Evolutionary conservation across 2,113 vertebrate species (phyloP), one percentile per base, ranked within the genome.

Genomic region (Mesitornis unicolor): DNA sequence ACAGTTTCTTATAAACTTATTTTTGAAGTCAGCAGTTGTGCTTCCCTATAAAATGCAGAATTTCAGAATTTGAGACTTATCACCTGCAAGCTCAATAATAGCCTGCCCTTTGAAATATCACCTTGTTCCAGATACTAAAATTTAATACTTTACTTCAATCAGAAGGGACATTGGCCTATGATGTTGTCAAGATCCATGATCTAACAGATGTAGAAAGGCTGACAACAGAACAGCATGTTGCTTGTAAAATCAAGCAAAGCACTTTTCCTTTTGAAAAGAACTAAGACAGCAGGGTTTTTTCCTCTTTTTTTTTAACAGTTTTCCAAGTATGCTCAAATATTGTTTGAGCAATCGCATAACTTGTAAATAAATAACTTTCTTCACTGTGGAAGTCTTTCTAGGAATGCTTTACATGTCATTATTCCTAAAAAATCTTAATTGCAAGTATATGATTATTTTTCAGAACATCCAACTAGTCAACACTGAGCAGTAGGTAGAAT

Each of bases 61-160:
- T 97, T 96, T 94, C 74, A 96, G 84, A 88, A 93, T 97, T 88
- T 93, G 64, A 96, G 94, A 92, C 57, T 90, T 95, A 94, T 94
- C 64, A 97, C 81, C 95, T 84, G 95, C 77, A 77, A 94, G 85
- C 88, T 95, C 53, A 93, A 78, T 96, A 96, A 76, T 79, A 96
- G 73, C 57, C 54, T 96, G 85, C 70, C 93, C 81, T 96, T 97
- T 97, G 94, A 96, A 97, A 97, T 96, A 97, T 92, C 93, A 95
- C 93, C 92, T 94, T 97, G 76, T 96, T 86, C 89, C 96, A 42
- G 87, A 86, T 68, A 95, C 84, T 94, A 96, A 84, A 90, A 90
- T 88, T 90, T 97, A 97, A 97, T 97, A 96, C 69, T 97, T 97
- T 97, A 97, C 93, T 97, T 98, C 92, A 97, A 91, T 96, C 94